These are phyloP conservation scores for Columba livia DNA, from an alignment of 2,113 vertebrate species.

Conservation along the genomic window DNA sequence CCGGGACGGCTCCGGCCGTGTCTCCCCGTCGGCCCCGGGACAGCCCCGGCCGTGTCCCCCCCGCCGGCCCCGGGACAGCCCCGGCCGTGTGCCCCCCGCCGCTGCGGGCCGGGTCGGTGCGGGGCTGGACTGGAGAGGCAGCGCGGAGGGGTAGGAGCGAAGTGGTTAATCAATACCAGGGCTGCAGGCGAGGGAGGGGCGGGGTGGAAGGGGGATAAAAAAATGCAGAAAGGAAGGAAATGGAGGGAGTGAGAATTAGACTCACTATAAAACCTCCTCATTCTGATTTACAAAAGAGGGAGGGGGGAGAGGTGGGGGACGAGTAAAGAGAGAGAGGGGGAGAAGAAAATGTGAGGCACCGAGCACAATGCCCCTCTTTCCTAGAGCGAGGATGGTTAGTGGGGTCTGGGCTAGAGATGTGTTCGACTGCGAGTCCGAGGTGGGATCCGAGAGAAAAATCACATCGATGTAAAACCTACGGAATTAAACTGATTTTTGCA, in stretches of 20 bases:
- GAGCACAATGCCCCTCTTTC: slow-evolving; percentile 4
- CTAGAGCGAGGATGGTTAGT: background rate
- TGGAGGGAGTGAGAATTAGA: slow-evolving; percentile 76
- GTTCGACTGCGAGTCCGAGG: background rate
- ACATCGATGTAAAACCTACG: background rate
- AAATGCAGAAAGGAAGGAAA: slow-evolving; percentile 54
- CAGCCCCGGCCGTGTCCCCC: background rate
- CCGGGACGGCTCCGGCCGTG: too few relatives aligned
- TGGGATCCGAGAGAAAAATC: background rate
- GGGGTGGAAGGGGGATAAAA: slow-evolving; percentile 64
- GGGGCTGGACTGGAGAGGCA: background rate
- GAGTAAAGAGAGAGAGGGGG: background rate
- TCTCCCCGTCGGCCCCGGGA: too few relatives aligned
- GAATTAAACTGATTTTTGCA: slow-evolving; percentile 42
- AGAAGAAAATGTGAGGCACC: background rate
- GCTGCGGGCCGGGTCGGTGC: background rate
- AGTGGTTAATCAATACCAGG: slow-evolving; percentile 72
- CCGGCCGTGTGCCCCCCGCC: background rate
- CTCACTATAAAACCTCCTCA: slow-evolving; percentile 67
- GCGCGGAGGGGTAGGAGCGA: slow-evolving; percentile 18
- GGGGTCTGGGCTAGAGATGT: background rate
- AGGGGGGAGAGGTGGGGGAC: slow-evolving; percentile 19
- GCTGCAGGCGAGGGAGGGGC: slow-evolving; percentile 65
- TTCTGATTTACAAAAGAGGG: slow-evolving; percentile 45
- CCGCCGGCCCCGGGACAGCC: background rate